Base-by-base conservation (phyloP, 1,140 invertebrate genomes). In the Campodea augens region DNA sequence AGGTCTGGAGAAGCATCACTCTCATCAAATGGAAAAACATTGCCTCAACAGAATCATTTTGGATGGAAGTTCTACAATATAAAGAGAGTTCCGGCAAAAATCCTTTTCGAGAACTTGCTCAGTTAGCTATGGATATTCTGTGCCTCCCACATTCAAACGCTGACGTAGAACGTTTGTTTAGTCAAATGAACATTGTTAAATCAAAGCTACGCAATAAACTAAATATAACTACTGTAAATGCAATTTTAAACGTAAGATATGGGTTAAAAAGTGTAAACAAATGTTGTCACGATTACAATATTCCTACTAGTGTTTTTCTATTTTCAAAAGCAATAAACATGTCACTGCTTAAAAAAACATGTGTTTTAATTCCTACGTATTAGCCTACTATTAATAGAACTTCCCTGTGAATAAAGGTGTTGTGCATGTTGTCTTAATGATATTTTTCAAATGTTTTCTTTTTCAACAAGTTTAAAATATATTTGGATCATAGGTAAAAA, bases 1-100 rank as follows among this genome's bases (percentile, higher is more conserved):
- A 4, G 15, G n/a, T 18, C n/a, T 37, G 10, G 3, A 37, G n/a
- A 19, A 37, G 20, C 20, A 10, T 37, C n/a, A 10, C 10, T 18
- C n/a, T 19, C 3, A 10, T 37, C 3, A 37, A 37, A 19, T 37
- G 3, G 36, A 18, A n/a, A 19, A 19, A 37, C 15, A 37, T 19
- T 37, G 20, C 15, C 20, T 18, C 15, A 18, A 37, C 36, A 3
- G 10, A 18, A n/a, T 37, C 36, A 4, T 37, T 37, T 37, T 37
- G 36, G 36, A n/a, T n/a, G n/a, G n/a, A n/a, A 37, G 36, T 37
- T 18, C n/a, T 19, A 37, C 15, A 37, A 37, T 37, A 37, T 37
- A 37, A 37, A 37, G 36, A 37, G n/a, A 19, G n/a, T 18, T 18
- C n/a, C 20, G 10, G 36, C 20, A n/a, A 37, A n/a, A 37, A 37